phyloP scores from a whole-genome alignment of 1,140 invertebrate species.

The Drosophila sturtevanti region DNA sequence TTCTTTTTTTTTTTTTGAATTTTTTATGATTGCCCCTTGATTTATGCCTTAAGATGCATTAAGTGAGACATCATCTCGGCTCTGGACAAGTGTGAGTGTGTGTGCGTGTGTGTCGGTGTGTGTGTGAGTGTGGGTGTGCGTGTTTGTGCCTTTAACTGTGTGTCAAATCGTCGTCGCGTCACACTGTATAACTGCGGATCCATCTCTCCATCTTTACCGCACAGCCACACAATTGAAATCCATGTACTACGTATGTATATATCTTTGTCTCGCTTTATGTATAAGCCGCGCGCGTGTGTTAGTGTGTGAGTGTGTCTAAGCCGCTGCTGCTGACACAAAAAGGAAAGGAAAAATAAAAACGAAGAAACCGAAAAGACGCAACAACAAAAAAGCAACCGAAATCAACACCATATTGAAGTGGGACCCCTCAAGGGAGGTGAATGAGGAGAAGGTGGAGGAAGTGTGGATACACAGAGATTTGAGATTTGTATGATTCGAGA shows the following conservation, averaged over 20 bases:
- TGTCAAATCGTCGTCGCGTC: slow-evolving; percentile 12
- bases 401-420: slow-evolving; percentile 76
- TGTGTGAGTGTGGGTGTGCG: slow-evolving; percentile 32
- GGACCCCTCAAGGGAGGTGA: slow-evolving; percentile 29
- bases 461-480: slow-evolving; percentile 49
- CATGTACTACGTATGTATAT: slow-evolving; percentile 44
- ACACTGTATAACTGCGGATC: background rate
- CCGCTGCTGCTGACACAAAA: slow-evolving; percentile 11
- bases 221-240: slow-evolving; percentile 45
- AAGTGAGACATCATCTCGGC: slow-evolving; percentile 32
- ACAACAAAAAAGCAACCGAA: slow-evolving; percentile 43
- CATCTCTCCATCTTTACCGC: background rate
- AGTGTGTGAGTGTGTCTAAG: slow-evolving; percentile 8
- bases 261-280: slow-evolving; percentile 29
- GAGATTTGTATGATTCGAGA: slow-evolving; percentile 1
- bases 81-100: background rate
- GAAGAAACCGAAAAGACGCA: slow-evolving; percentile 12
- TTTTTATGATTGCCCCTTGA: slow-evolving; percentile 11
- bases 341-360: slow-evolving; percentile 31
- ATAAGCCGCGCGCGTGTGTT: slow-evolving; percentile 19
- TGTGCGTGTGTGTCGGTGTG: slow-evolving; percentile 27
- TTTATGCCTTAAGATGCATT: slow-evolving; percentile 50
- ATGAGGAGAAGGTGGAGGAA: background rate
- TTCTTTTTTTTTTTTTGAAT: background rate
- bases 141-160: slow-evolving; percentile 17